These are phyloP conservation scores for Sigmodon hispidus DNA, from an alignment of 2,113 vertebrate genomes.

Conservation along the genomic window DNA sequence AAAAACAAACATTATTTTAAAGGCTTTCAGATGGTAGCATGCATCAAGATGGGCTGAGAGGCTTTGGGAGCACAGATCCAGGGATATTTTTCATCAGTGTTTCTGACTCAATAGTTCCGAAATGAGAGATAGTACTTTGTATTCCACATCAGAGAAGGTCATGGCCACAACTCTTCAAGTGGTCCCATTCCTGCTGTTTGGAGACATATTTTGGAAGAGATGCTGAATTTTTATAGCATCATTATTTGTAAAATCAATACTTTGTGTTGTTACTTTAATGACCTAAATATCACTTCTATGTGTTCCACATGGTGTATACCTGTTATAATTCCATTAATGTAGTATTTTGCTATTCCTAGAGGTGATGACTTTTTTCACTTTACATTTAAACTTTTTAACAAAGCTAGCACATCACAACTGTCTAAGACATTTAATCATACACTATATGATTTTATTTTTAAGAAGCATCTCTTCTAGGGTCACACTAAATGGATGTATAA, in stretches of 20 bases:
- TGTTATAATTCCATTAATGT: not conserved
- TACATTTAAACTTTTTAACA: not conserved
- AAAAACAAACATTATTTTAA: not conserved
- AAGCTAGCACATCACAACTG: not conserved
- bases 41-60: not conserved
- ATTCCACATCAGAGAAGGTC: not conserved
- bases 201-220: not conserved
- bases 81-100: not conserved
- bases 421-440: not conserved
- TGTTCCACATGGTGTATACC: not conserved
- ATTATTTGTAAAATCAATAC: constrained; percentile 24
- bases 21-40: not conserved
- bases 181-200: not conserved
- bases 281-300: not conserved
- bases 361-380: not conserved
- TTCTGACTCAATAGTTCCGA: not conserved
- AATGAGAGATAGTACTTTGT: not conserved
- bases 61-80: not conserved
- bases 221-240: not conserved
- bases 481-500: no score
- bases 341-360: not conserved
- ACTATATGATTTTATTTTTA: not conserved
- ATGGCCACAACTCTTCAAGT: not conserved
- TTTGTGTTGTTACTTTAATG: not conserved
- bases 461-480: not conserved